Percentiles rank a stretch among this genome's conserved stretches.
phyloP scores from a whole-genome alignment of 53 echinoderm and acorn worm species.

The Holothuria scabra region DNA sequence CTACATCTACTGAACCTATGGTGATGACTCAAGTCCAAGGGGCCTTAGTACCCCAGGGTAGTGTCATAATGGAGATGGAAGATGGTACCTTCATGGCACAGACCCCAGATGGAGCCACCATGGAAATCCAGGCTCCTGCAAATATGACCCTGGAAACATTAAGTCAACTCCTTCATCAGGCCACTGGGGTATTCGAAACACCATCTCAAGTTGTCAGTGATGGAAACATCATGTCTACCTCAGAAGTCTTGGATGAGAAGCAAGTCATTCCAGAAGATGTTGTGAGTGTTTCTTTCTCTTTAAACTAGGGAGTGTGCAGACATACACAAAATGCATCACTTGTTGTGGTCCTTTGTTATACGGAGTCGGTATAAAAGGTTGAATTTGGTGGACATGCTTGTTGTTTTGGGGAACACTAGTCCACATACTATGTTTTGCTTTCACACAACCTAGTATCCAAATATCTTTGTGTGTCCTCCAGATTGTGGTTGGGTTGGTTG shows the following conservation, averaged over 20 bases:
- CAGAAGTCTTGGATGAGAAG: constrained; percentile 20
- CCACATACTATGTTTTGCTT: no score
- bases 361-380: no score
- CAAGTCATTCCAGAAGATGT: constrained; percentile 6
- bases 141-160: constrained; percentile 40
- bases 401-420: no score
- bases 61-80: constrained; percentile 50
- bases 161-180: constrained; percentile 33
- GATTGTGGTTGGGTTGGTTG: no score
- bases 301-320: no score
- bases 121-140: constrained; percentile 49
- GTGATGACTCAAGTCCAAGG: constrained; percentile 41
- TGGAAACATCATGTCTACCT: not conserved
- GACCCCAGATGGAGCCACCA: constrained; percentile 48
- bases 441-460: no score
- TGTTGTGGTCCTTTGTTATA: no score
- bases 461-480: no score
- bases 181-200: constrained; percentile 1
- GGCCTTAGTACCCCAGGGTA: constrained; percentile 38
- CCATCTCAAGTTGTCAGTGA: not conserved
- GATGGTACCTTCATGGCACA: constrained; percentile 47
- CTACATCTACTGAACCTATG: not conserved
- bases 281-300: not conserved
- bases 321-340: no score
- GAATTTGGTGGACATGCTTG: no score